Base-by-base conservation (phyloP, 2,797 vertebrate genomes). In the Acanthopagrus latus region DNA sequence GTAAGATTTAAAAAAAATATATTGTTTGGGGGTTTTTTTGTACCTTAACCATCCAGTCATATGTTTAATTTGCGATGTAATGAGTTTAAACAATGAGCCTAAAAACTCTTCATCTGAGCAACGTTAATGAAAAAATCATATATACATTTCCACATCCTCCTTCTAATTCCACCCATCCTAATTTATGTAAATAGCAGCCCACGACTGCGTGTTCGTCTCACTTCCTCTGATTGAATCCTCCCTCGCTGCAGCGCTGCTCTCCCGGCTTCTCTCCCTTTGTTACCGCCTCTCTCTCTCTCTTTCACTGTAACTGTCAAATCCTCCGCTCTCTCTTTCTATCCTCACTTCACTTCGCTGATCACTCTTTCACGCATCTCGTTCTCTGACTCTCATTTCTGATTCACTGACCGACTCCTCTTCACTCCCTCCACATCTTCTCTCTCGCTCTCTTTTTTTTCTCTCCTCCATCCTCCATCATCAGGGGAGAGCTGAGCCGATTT, bases 401-500 rank as follows among this genome's bases (percentile, higher is more conserved):
- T 74, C 73, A 69, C 62, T 50, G 64, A 72, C 74, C 67, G 29
- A 33, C 78, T 10, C 27, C 77, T 66, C 59, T 46, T 65, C 60
- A n/a, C 66, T 69, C 16, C 33, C 6, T n/a, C 57, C 43, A 58
- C 67, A 25, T 29, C 2, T 29, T 50, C 59, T 51, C 51, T 51
- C 27, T 66, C n/a, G n/a, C n/a, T n/a, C 20, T 33, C 14, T 56
- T 3, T 29, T 29, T 29, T 5, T 29, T 64, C 63, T 51, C 21
- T 74, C 25, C 76, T 81, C 51, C 64, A 29, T 81, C 80, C 59
- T 5, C 18, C 27, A 0, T 70, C 73, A 74, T 71, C 71, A 65
- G 47, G 78, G 73, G 47, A 73, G 41, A 77, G 74, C 78, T 76
- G 64, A 81, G 68, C 23, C 18, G 71, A 83, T 85, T 76, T 76